Percentiles rank a stretch among this genome's conserved stretches.
Evolutionary conservation across 2,888 invertebrate genomes (phyloP).

Genomic region (Julus scandinavius): DNA sequence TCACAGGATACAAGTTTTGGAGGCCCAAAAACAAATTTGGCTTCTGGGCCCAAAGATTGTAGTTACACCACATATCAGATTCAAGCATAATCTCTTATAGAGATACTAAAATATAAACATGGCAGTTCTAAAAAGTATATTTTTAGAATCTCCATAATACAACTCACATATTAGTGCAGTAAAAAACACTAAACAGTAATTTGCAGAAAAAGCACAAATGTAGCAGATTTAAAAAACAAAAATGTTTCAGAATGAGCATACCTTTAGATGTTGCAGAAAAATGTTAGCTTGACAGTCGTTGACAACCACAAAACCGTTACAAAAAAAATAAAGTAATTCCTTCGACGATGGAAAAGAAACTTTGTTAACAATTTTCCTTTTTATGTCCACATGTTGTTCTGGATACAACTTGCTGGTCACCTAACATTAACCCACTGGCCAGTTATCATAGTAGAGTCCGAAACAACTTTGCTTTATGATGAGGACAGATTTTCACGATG

Average conservation of each 20-base stretch:
- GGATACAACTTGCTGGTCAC: slow-evolving; percentile 3
- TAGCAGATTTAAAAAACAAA: background rate
- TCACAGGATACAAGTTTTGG: too few relatives aligned
- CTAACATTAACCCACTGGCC: slow-evolving; percentile 3
- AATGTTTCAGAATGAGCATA: background rate
- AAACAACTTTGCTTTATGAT: background rate
- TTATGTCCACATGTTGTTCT: slow-evolving; percentile 34
- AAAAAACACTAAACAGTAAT: too few relatives aligned
- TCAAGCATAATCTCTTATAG: too few relatives aligned
- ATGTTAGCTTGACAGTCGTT: background rate
- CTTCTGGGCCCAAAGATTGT: too few relatives aligned
- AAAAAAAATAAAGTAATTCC: background rate
- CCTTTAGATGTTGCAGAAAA: background rate
- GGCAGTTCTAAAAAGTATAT: too few relatives aligned
- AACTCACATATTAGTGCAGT: too few relatives aligned
- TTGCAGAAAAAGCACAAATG: too few relatives aligned
- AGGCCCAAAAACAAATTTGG: too few relatives aligned
- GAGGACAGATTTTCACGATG: background rate
- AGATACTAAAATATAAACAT: too few relatives aligned
- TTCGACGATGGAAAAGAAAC: background rate
- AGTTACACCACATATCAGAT: too few relatives aligned
- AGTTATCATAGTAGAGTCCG: slow-evolving; percentile 28
- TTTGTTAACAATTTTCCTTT: background rate
- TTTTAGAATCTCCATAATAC: too few relatives aligned
- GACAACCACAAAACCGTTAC: background rate